Base-by-base conservation (phyloP, 2,797 vertebrate species). In the Bryconaethiops microstoma region DNA sequence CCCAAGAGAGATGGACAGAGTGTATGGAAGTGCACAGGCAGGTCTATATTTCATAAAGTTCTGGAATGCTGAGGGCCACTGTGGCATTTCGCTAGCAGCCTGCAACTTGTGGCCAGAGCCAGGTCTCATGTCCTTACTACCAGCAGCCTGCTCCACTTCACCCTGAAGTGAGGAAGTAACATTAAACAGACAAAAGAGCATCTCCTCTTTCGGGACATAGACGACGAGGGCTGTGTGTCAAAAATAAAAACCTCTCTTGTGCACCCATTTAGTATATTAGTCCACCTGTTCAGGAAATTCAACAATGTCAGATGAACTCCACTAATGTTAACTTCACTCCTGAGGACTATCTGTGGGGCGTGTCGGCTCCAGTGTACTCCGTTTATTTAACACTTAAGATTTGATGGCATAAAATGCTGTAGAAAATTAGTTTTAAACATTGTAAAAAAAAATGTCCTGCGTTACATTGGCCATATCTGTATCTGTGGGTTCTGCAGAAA, bases 11-110 rank as follows among this genome's bases (percentile, higher is more conserved):
- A 45, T 9, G 55, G 64, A 42, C 25, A 45, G 29, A 64, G 39
- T 54, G 4, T 17, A 92, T 92, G 91, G 88, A 88, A 86, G 82
- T 69, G 89, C 86, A 85, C 86, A 45, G 64, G 21, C 54, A 55
- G 68, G 85, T 91, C 89, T 90, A 89, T 85, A 93, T 94, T 95
- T 96, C 93, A 88, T 92, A 89, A 89, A 69, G 83, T 87, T 84
- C 87, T 73, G 75, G 90, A 92, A 94, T 92, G 89, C 91, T 87
- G 89, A 90, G 92, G 86, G 83, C 42, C 73, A 88, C 90, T 81
- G 95, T 91, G 92, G 89, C 91, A 95, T 95, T 95, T 95, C 92
- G 91, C 93, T 92, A 91, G 84, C 88, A 87, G 87, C 84, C 84
- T 89, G 83, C 85, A 91, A 85, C 92, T 88, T 86, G 89, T 87